Percentiles rank a stretch among this genome's conserved stretches.
Evolutionary conservation across 2,888 invertebrate species (phyloP).

Genomic region (Stenotaenia linearis): DNA sequence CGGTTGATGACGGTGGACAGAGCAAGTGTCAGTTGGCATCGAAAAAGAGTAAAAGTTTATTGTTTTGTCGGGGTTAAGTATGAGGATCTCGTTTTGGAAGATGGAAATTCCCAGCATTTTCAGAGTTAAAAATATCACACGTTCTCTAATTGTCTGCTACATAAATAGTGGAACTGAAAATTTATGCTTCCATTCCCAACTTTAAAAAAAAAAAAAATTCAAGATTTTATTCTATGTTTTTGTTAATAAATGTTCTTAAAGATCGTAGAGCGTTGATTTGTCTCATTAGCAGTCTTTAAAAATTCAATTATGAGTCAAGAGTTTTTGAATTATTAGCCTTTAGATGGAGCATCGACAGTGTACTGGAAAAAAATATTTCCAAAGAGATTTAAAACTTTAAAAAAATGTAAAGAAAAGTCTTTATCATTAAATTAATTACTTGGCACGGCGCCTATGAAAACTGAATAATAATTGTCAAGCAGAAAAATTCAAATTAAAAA

Average conservation of each 20-base stretch:
- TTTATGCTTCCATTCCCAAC: too few species aligned
- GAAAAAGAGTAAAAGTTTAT: background rate
- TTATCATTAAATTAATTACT: conserved; percentile 19
- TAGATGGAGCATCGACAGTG: background rate
- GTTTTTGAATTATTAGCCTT: background rate
- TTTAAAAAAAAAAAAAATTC: too few species aligned
- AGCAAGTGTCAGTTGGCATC: background rate
- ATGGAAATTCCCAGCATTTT: too few species aligned
- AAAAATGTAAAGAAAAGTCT: background rate
- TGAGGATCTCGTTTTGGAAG: too few species aligned
- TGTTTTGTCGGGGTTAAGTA: background rate
- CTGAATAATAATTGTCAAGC: background rate
- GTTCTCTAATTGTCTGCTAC: too few species aligned
- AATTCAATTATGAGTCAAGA: background rate
- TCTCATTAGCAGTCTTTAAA: background rate
- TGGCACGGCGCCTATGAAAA: background rate
- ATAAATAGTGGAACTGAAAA: too few species aligned
- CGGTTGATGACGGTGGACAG: background rate
- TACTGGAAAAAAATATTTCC: background rate
- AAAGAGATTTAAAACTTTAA: background rate
- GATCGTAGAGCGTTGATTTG: background rate
- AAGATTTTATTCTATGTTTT: too few species aligned
- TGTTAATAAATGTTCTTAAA: too few species aligned
- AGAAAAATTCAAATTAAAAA: background rate
- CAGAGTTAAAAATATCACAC: too few species aligned